Evolutionary conservation across 2,888 invertebrate species (phyloP).

Genomic region (Cenopis cana): DNA sequence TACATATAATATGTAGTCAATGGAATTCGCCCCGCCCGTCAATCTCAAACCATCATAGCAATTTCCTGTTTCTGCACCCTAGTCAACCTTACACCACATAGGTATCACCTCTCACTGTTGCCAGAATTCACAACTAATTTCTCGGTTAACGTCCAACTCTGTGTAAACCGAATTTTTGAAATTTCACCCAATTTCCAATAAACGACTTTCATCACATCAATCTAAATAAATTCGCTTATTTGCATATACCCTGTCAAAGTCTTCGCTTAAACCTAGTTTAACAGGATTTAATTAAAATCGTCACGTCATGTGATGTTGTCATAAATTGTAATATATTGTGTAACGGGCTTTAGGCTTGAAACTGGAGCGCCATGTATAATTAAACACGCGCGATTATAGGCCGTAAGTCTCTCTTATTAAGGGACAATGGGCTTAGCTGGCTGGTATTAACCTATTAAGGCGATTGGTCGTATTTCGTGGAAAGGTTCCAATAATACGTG

Average conservation of each 20-base stretch:
- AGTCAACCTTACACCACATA: too few relatives aligned
- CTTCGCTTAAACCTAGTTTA: conserved; percentile 34
- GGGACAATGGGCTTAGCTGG: conserved; percentile 21
- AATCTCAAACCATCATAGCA: too few relatives aligned
- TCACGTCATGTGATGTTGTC: conserved; percentile 36
- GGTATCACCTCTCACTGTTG: too few relatives aligned
- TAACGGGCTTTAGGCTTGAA: conserved; percentile 21
- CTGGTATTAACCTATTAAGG: conserved; percentile 14
- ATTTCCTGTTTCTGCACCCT: too few relatives aligned
- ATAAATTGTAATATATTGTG: conserved; percentile 41
- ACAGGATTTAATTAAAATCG: conserved; percentile 42
- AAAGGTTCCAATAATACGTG: not conserved
- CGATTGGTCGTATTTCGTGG: conserved; percentile 15
- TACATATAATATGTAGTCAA: too few relatives aligned
- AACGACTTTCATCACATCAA: conserved; percentile 15
- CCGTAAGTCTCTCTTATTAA: not conserved
- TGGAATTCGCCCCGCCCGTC: too few relatives aligned
- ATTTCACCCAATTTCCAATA: conserved; percentile 38
- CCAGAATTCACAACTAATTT: not conserved
- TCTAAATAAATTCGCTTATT: conserved; percentile 28
- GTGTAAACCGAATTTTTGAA: conserved; percentile 8
- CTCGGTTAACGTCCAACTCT: conserved; percentile 11
- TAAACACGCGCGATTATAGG: conserved; percentile 25
- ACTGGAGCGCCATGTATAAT: conserved; percentile 16
- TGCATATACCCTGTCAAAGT: conserved; percentile 35